Evolutionary conservation across 2,113 vertebrate genomes (phyloP).

Genomic region (Thryonomys swinderianus): DNA sequence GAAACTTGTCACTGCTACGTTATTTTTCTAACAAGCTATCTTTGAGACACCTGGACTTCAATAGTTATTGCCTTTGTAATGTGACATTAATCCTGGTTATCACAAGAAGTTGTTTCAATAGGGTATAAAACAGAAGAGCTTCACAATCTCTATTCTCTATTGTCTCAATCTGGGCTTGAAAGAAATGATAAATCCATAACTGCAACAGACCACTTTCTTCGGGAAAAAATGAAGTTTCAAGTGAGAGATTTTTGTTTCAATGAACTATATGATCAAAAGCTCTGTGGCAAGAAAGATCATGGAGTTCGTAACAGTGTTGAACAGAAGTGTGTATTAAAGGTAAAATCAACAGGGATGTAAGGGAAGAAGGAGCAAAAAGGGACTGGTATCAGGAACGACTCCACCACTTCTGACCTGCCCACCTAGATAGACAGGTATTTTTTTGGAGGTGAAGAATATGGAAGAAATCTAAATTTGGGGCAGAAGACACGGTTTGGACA

Average conservation of each 20-base stretch:
- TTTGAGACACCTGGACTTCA: neutral
- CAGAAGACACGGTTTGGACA: neutral
- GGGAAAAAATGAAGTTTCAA: neutral
- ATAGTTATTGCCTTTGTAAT: neutral
- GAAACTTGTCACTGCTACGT: neutral
- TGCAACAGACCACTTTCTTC: neutral
- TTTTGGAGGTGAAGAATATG: neutral
- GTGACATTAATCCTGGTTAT: neutral
- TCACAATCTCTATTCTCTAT: neutral
- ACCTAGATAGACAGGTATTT: neutral
- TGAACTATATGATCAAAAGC: neutral
- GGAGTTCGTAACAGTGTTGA: neutral
- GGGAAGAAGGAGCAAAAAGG: neutral
- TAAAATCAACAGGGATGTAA: neutral
- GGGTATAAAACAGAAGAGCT: neutral
- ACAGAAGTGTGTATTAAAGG: neutral
- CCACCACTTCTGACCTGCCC: neutral
- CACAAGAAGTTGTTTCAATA: neutral
- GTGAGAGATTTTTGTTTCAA: neutral
- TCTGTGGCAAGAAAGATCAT: conserved; percentile 5
- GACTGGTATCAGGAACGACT: neutral
- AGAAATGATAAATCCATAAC: neutral
- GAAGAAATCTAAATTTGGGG: neutral
- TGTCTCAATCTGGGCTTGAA: neutral
- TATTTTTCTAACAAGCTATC: neutral